Evolutionary conservation across 2,888 invertebrate genomes (phyloP).

Genomic region (Osedax frankpressi): DNA sequence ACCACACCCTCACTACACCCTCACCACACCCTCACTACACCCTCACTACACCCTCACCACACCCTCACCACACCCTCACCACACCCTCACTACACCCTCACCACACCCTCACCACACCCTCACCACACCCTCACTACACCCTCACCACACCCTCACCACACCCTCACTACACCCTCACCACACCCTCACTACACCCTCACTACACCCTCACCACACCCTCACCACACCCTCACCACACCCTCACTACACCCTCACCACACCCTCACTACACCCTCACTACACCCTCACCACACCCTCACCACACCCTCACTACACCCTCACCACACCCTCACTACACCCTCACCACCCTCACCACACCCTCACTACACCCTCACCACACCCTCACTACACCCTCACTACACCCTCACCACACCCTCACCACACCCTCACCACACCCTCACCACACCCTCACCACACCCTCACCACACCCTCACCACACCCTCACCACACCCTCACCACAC

Average conservation of each 20-base stretch:
- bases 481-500: background rate
- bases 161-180: background rate
- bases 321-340: constrained; percentile 34
- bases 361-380: background rate
- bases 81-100: background rate
- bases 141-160: too few species aligned
- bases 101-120: too few species aligned
- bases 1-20: too few species aligned
- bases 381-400: too few species aligned
- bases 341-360: constrained; percentile 33
- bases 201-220: background rate
- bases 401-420: background rate
- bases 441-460: too few species aligned
- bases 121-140: too few species aligned
- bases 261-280: background rate
- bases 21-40: too few species aligned
- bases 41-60: background rate
- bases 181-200: too few species aligned
- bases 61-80: background rate
- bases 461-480: background rate
- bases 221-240: too few species aligned
- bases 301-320: too few species aligned
- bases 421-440: too few species aligned
- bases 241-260: constrained; percentile 18
- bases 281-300: background rate